Base-by-base conservation (phyloP, 2,797 vertebrate species). In the Alca torda region DNA sequence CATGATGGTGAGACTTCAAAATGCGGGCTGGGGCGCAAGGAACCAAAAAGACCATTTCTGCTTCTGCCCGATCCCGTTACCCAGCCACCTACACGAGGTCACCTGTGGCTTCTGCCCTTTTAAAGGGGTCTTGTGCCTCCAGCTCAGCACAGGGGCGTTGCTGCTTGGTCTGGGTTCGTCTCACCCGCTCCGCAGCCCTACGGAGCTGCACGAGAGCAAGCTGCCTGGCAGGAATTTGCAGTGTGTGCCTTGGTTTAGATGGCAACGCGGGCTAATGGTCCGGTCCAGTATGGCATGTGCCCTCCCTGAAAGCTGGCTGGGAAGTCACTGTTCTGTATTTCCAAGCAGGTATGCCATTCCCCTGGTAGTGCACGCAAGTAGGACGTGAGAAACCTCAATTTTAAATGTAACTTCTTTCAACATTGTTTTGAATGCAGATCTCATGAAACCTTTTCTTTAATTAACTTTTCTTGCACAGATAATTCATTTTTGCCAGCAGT, bases 391-490 rank as follows among this genome's bases (percentile, higher is more conserved):
- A 92, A 46, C 10, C 31, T 87, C 59, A 13, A 5, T 69, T 89
- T 86, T 63, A 69, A 87, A 65, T 76, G 57, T 48, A 48, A 39
- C 45, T 59, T 60, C 23, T 88, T 89, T 91, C 77, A 83, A 80
- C 4, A 15, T 43, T 68, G 16, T 72, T 93, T 93, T 81, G 65
- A 91, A 75, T 31, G 41, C 17, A 80, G 69, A 65, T 50, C 37
- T 89, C 61, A 41, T 39, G 57, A 93, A 93, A 61, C 30, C 5
- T 67, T 84, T 80, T 18, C 20, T 80, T 86, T 83, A 87, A 89
- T 91, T 68, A 91, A 53, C 50, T 78, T 87, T 64, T 75, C 81
- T 69, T 85, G 95, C 89, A 89, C 30, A 91, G 79, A 87, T 81
- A 91, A 92, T 91, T 91, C 60, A n/a, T 84, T 96, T 92, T 85